Conservation (phyloP, 2,888 invertebrate species). For the Lasioglossum pauxillum region DNA sequence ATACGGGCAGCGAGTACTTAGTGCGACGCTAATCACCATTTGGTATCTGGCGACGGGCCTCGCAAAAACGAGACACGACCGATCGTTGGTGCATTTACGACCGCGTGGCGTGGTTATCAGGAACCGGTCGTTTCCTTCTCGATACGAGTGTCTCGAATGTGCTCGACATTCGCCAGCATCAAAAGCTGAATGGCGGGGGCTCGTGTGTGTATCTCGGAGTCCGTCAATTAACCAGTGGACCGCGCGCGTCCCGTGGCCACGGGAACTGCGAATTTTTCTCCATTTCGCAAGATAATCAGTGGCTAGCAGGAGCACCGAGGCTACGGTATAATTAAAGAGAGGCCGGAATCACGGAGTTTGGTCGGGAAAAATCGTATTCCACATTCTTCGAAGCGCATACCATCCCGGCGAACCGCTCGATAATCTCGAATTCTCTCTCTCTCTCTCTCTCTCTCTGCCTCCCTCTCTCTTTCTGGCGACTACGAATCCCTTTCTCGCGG, state of each 20-base stretch:
- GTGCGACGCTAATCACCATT: neutral
- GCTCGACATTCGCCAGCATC: neutral
- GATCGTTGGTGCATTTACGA: neutral
- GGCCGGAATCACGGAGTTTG: conserved; percentile 48
- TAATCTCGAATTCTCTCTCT: conserved; percentile 44
- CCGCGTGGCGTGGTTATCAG: neutral
- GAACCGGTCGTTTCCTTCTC: neutral
- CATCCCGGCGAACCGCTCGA: conserved; percentile 33
- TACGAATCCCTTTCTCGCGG: conserved; percentile 18
- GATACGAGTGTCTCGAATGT: neutral
- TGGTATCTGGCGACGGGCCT: neutral
- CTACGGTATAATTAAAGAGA: conserved; percentile 55
- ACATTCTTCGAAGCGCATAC: conserved; percentile 57
- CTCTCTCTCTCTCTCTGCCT: neutral
- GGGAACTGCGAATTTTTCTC: conserved; percentile 15
- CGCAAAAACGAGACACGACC: neutral
- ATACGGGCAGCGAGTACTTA: neutral
- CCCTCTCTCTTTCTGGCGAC: neutral
- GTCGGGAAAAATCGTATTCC: conserved; percentile 49
- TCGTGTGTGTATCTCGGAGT: conserved; percentile 32
- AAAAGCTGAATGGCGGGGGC: conserved; percentile 27
- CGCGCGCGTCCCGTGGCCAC: conserved; percentile 5
- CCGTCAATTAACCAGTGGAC: conserved; percentile 59
- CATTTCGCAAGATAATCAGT: conserved; percentile 60
- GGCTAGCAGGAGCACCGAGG: conserved; percentile 35